Percentiles rank a stretch among this genome's conserved stretches.
These are phyloP conservation scores for Odontesthes bonariensis DNA, from an alignment of 2,113 vertebrate species.

Conservation along the genomic window DNA sequence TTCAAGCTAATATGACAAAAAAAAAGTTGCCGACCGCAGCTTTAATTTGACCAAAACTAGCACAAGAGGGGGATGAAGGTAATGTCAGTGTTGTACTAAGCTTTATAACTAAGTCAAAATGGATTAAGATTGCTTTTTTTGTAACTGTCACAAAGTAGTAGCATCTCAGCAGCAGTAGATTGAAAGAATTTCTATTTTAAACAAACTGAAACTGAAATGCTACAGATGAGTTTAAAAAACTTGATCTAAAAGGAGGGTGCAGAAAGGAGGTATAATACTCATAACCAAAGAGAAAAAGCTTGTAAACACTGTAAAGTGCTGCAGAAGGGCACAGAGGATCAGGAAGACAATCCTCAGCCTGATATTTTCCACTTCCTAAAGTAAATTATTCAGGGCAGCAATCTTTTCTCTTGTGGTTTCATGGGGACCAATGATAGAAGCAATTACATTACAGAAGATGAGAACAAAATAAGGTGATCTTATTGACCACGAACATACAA, in stretches of 20 bases:
- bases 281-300: conserved; percentile 39
- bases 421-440: conserved; percentile 58
- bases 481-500: background rate
- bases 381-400: conserved; percentile 60
- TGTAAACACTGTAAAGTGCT: conserved; percentile 42
- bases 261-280: background rate
- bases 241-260: background rate
- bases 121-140: background rate
- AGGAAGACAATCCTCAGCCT: conserved; percentile 46
- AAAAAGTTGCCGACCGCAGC: no score
- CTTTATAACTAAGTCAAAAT: background rate
- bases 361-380: conserved; percentile 49
- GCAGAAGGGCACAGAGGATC: conserved; percentile 37
- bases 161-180: background rate
- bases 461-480: background rate
- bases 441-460: conserved; percentile 59
- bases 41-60: no score
- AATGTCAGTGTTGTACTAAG: background rate
- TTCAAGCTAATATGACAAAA: no score
- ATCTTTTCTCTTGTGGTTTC: conserved; percentile 53
- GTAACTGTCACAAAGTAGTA: background rate
- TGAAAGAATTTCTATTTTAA: no score
- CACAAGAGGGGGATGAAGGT: background rate
- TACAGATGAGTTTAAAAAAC: background rate
- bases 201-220: background rate